Conservation (phyloP, 2,113 vertebrate genomes). For the Opisthocomus hoazin region DNA sequence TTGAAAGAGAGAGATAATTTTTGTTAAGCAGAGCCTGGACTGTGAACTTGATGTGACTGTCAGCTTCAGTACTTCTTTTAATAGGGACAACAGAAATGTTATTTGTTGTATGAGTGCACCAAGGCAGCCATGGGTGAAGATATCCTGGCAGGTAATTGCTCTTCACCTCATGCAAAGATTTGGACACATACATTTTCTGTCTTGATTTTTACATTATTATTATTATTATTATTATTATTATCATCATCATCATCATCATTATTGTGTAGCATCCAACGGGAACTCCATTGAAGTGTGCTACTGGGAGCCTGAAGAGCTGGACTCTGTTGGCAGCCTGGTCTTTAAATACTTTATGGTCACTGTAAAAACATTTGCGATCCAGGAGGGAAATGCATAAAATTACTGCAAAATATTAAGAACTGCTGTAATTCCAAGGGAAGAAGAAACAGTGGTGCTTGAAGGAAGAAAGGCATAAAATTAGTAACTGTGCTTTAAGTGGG, state of each 20-base stretch:
- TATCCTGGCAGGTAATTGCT: accelerated
- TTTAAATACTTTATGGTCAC: neutral
- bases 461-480: neutral
- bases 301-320: neutral
- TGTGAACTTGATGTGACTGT: neutral
- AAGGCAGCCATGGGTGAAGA: neutral
- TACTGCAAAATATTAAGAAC: neutral
- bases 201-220: neutral
- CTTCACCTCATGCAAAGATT: neutral
- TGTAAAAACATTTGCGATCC: neutral
- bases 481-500: neutral
- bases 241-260: too few species aligned
- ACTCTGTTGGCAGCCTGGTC: neutral
- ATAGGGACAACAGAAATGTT: neutral
- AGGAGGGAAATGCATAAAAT: neutral
- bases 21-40: neutral
- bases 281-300: neutral
- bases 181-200: neutral
- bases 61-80: neutral
- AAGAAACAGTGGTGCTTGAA: neutral
- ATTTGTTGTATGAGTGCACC: neutral
- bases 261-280: neutral
- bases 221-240: too few species aligned
- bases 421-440: neutral
- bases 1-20: neutral